A percentile compares a stretch with the other conserved stretches of the same genome.
Conservation (phyloP, 2,113 vertebrate genomes). For the Coregonus clupeaformis region DNA sequence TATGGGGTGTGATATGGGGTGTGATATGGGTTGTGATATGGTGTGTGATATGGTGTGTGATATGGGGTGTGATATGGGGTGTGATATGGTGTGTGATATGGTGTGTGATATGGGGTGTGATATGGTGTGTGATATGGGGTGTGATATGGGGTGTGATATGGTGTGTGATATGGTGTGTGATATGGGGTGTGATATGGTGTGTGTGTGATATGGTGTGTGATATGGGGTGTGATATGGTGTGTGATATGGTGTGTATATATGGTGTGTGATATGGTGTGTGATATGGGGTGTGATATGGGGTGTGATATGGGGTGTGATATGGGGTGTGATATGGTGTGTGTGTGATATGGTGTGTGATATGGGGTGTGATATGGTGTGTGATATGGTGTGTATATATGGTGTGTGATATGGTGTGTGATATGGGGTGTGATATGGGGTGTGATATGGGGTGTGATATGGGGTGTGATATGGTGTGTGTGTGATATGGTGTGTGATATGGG, state of each 20-base stretch:
- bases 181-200: background rate
- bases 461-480: background rate
- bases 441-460: slow-evolving; percentile 3
- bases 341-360: background rate
- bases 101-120: slow-evolving; percentile 2
- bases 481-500: too few species aligned
- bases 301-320: background rate
- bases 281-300: background rate
- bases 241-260: slow-evolving; percentile 42
- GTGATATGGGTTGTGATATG: background rate
- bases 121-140: background rate
- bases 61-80: too few species aligned
- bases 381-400: background rate
- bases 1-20: slow-evolving; percentile 5
- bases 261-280: too few species aligned
- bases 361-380: background rate
- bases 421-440: background rate
- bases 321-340: slow-evolving; percentile 2
- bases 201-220: slow-evolving; percentile 2
- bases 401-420: background rate
- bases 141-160: too few species aligned
- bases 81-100: too few species aligned
- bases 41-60: slow-evolving; percentile 2
- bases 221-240: background rate
- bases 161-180: background rate